These are phyloP conservation scores for Magallana angulata DNA, from an alignment of 1,140 invertebrate genomes.

Conservation along the genomic window DNA sequence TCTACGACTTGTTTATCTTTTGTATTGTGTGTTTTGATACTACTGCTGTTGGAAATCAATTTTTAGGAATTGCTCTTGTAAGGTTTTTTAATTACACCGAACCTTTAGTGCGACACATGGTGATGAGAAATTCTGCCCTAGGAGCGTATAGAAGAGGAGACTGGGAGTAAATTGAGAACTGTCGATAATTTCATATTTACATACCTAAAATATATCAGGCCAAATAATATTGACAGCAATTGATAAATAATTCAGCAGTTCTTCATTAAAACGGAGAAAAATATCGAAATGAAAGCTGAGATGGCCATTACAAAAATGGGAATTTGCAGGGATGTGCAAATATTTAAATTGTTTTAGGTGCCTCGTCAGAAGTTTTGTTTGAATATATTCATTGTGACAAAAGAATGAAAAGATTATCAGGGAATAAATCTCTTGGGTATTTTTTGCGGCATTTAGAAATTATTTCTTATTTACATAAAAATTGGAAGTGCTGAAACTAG, in stretches of 20 bases:
- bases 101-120: conserved; percentile 1
- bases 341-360: conserved; percentile 1
- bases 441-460: background rate
- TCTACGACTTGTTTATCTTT: conserved; percentile 20
- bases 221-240: conserved; percentile 6
- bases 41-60: background rate
- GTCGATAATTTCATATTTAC: conserved; percentile 32
- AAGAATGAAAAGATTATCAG: background rate
- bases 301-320: background rate
- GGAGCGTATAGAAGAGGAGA: background rate
- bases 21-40: background rate
- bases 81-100: conserved; percentile 15
- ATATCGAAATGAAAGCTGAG: background rate
- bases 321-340: background rate
- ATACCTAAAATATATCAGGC: conserved; percentile 33
- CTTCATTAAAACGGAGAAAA: background rate
- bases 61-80: conserved; percentile 20
- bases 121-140: background rate
- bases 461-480: background rate
- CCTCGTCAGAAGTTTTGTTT: background rate
- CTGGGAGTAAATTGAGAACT: conserved; percentile 13
- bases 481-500: background rate
- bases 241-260: conserved; percentile 8
- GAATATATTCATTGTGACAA: conserved; percentile 28
- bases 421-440: background rate